These are phyloP conservation scores for Panulirus ornatus DNA, from an alignment of 1,140 invertebrate genomes.

Conservation along the genomic window DNA sequence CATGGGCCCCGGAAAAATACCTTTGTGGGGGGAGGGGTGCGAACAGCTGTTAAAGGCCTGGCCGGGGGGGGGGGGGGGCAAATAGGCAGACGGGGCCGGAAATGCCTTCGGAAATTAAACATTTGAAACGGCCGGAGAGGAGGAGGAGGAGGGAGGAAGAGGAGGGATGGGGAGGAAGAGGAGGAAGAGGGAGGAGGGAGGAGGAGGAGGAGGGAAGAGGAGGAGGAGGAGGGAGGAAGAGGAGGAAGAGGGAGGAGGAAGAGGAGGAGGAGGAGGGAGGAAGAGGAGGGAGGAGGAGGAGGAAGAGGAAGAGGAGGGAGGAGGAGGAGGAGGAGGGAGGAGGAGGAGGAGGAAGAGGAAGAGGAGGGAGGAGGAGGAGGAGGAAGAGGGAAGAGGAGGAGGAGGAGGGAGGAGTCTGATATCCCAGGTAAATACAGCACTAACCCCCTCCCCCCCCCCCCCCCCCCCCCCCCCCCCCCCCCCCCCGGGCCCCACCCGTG, in stretches of 20 bases:
- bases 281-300: background rate
- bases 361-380: slow-evolving; percentile 10
- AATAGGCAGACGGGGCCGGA: too few relatives aligned
- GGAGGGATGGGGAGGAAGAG: background rate
- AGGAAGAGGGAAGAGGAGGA: background rate
- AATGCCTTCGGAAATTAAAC: too few relatives aligned
- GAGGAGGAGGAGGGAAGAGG: background rate
- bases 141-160: background rate
- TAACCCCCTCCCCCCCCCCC: background rate
- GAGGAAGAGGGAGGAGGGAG: background rate
- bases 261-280: background rate
- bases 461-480: background rate
- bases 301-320: background rate
- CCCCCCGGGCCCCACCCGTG: too few relatives aligned
- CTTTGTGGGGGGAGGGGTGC: too few relatives aligned
- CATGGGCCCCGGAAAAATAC: too few relatives aligned
- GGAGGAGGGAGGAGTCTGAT: background rate
- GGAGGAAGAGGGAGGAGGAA: background rate
- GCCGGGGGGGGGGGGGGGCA: too few relatives aligned
- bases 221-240: background rate
- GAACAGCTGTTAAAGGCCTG: too few relatives aligned
- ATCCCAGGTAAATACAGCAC: background rate
- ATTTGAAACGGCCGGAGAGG: too few relatives aligned
- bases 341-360: background rate
- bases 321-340: background rate